These are phyloP conservation scores for Sinocyclocheilus anshuiensis DNA, from an alignment of 2,113 vertebrate genomes.

Conservation along the genomic window DNA sequence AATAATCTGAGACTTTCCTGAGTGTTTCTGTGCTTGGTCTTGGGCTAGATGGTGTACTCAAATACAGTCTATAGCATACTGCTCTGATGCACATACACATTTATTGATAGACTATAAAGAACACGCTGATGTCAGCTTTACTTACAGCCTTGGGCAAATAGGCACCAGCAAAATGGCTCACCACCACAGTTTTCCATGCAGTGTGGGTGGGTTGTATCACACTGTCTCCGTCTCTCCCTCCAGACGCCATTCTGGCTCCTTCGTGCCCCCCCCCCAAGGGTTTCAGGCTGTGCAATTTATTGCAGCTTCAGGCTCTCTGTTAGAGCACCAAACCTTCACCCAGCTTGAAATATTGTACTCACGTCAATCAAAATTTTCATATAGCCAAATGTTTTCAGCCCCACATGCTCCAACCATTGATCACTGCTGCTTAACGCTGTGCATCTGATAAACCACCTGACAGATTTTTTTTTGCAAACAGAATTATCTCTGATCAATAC, in stretches of 20 bases:
- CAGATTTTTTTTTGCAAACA: constrained; percentile 56
- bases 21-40: background rate
- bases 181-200: constrained; percentile 41
- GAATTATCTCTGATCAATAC: constrained; percentile 67
- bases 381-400: constrained; percentile 18
- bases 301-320: constrained; percentile 42
- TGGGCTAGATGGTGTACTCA: background rate
- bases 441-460: constrained; percentile 53
- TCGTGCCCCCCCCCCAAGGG: background rate
- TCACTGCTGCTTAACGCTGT: constrained; percentile 53
- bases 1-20: constrained; percentile 55
- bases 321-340: background rate
- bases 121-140: constrained; percentile 33
- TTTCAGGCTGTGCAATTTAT: constrained; percentile 33
- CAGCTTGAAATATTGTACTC: constrained; percentile 6
- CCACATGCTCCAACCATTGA: constrained; percentile 58
- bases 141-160: constrained; percentile 27
- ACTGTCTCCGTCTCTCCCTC: constrained; percentile 34
- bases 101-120: constrained; percentile 48
- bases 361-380: constrained; percentile 44
- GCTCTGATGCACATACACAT: background rate
- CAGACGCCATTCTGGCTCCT: constrained; percentile 46
- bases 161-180: constrained; percentile 30
- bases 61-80: background rate
- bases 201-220: constrained; percentile 41